Base-by-base conservation (phyloP, 2,888 invertebrate genomes). In the Synergus gifuensis region DNA sequence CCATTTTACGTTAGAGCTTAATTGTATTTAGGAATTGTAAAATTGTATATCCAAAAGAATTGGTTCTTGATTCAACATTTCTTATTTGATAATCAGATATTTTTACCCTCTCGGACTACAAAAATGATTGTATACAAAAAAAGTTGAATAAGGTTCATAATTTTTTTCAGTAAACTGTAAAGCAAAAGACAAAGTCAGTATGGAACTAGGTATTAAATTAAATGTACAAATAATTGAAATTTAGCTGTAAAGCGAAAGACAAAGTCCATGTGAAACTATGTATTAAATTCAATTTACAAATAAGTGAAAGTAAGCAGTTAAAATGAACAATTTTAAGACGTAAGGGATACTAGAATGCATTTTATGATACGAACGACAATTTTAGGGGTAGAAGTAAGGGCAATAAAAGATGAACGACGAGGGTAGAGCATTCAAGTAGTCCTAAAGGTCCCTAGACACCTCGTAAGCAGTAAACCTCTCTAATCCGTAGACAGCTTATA, bases 401-500 rank as follows among this genome's bases (percentile, higher is more conserved):
- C 36, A 49, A 49, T 49, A 69, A 69, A 28, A 69, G 49, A 69
- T 69, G 49, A 67, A 46, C 22, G 67, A 67, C 67, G 14, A 49
- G 28, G 69, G 49, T 28, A 22, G 9, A 28, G 3, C 49, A 28
- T 69, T 28, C 69, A 69, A 69, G 49, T 28, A 69, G 69, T 49
- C 69, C 69, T 69, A 49, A 69, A 69, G 69, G 69, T 69, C 69
- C 69, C 69, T 14, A 16, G 49, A n/a, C 69, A 73, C 36, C 73
- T 73, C 54, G 73, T 73, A 58, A 73, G 36, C 54, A 73, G 73
- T 73, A 73, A 73, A 73, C 73, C 73, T 73, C 54, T 73, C 73
- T 73, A 73, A 73, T 73, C 73, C 36, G 73, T 73, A 73, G 36
- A 54, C 73, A 54, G 73, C 73, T 73, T 73, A 73, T 73, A 73